Evolutionary conservation across 1,140 invertebrate species (phyloP).

Genomic region (Macrocentrus cingulum): DNA sequence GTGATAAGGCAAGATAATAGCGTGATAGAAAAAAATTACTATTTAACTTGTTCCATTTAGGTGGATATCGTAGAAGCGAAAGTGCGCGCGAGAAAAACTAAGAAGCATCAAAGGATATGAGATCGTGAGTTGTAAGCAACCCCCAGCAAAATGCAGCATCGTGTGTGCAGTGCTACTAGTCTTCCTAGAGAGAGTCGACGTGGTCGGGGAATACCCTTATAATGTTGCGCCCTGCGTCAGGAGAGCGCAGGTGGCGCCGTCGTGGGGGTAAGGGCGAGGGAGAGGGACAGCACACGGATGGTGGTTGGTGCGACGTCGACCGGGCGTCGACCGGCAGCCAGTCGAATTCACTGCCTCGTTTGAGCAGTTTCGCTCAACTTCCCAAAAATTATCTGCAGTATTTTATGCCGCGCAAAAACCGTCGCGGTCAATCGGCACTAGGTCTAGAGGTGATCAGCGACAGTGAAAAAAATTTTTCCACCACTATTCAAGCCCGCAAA

Average conservation of each 20-base stretch:
- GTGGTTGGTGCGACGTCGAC: conserved; percentile 40
- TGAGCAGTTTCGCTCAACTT: conserved; percentile 31
- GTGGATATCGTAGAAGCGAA: background rate
- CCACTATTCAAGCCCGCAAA: too few species aligned
- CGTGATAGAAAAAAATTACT: background rate
- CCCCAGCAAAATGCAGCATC: background rate
- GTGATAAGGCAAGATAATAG: background rate
- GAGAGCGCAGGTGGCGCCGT: conserved; percentile 29
- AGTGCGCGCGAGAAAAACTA: background rate
- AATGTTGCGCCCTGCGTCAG: conserved; percentile 18
- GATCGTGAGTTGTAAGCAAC: background rate
- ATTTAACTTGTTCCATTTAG: background rate
- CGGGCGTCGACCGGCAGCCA: conserved; percentile 55
- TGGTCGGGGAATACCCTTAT: conserved; percentile 17
- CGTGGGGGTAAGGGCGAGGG: conserved; percentile 29
- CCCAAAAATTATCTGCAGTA: too few species aligned
- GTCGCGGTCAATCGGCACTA: too few species aligned
- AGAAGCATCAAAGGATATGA: background rate
- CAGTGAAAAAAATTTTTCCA: too few species aligned
- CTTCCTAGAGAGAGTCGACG: background rate
- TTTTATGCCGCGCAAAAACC: too few species aligned
- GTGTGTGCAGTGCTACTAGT: background rate
- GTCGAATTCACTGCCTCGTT: conserved; percentile 45
- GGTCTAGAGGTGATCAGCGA: too few species aligned
- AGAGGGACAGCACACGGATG: conserved; percentile 23